phyloP scores from a whole-genome alignment of 2,888 invertebrate species.

The Scaptomyza reducta region DNA sequence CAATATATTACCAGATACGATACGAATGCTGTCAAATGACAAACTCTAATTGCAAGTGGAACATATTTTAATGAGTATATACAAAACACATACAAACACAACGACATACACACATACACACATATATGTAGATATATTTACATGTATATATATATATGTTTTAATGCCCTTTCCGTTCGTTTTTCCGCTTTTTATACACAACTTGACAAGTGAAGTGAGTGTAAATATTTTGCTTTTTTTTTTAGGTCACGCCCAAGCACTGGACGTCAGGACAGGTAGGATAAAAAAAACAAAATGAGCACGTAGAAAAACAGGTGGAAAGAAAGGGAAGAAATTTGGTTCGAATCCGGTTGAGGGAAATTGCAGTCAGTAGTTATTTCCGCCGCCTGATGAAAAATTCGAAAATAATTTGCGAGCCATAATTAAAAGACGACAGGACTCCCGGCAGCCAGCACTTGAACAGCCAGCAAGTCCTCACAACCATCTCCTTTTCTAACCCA shows the following conservation, averaged over 20 bases:
- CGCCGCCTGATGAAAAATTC: constrained; percentile 76
- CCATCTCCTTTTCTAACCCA: background rate
- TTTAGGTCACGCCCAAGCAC: constrained; percentile 73
- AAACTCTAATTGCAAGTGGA: constrained; percentile 76
- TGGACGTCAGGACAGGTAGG: constrained; percentile 55
- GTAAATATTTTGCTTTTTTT: constrained; percentile 69
- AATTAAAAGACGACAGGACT: constrained; percentile 71
- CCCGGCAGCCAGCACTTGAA: too few species aligned
- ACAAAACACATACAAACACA: constrained; percentile 11
- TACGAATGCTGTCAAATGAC: constrained; percentile 68
- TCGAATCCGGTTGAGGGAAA: constrained; percentile 75
- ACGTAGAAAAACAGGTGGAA: constrained; percentile 7
- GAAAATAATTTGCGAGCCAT: constrained; percentile 77
- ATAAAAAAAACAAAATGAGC: constrained; percentile 42
- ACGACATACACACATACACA: constrained; percentile 10
- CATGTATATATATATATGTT: constrained; percentile 28
- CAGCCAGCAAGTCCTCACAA: too few species aligned
- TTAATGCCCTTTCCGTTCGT: constrained; percentile 16
- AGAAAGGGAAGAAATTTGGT: constrained; percentile 58
- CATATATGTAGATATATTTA: constrained; percentile 11
- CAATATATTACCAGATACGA: constrained; percentile 54
- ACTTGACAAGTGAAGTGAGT: constrained; percentile 78
- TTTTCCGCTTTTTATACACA: constrained; percentile 60
- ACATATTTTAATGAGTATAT: constrained; percentile 70
- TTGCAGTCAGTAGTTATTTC: constrained; percentile 77